A percentile compares a stretch with the other conserved stretches of the same genome.
Evolutionary conservation across 2,888 invertebrate genomes (phyloP).

Genomic region (Conistra vaccinii): DNA sequence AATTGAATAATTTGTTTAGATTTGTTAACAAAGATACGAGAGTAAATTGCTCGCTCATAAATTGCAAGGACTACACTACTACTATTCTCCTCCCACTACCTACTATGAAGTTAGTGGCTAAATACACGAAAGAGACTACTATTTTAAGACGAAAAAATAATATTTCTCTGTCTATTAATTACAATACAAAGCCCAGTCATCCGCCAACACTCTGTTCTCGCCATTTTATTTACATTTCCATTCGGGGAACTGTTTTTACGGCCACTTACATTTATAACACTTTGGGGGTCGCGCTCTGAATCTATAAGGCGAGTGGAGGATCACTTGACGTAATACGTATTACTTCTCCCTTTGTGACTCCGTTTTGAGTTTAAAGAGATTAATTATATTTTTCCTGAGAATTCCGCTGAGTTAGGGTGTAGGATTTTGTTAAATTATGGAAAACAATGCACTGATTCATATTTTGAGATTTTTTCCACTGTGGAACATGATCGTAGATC

Average conservation of each 20-base stretch:
- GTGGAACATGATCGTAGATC: no score
- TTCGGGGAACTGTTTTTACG: conserved; percentile 64
- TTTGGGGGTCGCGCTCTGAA: conserved; percentile 62
- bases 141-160: background rate
- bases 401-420: background rate
- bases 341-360: conserved; percentile 36
- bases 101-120: no score
- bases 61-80: background rate
- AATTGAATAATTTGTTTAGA: no score
- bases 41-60: no score
- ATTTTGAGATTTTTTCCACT: background rate
- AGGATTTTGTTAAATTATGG: background rate
- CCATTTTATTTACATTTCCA: conserved; percentile 66
- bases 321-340: conserved; percentile 59
- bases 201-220: conserved; percentile 50
- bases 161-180: conserved; percentile 33
- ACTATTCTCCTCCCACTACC: no score
- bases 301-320: conserved; percentile 61
- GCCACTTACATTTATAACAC: conserved; percentile 69
- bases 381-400: conserved; percentile 26
- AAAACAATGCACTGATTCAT: background rate
- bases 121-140: no score
- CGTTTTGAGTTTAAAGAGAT: conserved; percentile 29
- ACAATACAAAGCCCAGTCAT: conserved; percentile 37
- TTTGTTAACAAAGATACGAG: no score